Percentiles rank a stretch among this genome's conserved stretches.
phyloP scores from a whole-genome alignment of 2,888 invertebrate genomes.

The Chrysina gloriosa region DNA sequence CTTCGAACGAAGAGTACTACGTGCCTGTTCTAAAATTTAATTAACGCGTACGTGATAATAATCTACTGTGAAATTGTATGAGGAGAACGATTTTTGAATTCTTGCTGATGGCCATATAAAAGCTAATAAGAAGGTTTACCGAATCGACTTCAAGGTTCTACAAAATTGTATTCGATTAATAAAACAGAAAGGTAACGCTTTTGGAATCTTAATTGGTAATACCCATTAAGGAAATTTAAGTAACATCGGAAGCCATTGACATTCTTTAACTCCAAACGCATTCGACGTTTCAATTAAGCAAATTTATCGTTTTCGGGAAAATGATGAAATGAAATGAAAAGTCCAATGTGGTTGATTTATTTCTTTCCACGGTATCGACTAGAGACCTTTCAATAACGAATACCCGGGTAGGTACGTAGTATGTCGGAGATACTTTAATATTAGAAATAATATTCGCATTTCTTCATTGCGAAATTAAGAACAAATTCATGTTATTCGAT shows the following conservation, averaged over 20 bases:
- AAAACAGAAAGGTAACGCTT: background rate
- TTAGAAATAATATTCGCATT: too few species aligned
- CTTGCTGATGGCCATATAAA: background rate
- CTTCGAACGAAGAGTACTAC: slow-evolving; percentile 29
- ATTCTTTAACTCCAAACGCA: background rate
- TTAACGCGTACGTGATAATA: slow-evolving; percentile 24
- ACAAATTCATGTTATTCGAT: too few species aligned
- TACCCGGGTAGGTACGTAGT: too few species aligned
- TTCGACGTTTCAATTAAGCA: background rate
- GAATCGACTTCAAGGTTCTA: background rate
- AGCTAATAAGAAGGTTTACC: background rate
- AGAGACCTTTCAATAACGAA: too few species aligned
- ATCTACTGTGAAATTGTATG: slow-evolving; percentile 13
- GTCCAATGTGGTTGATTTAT: too few species aligned
- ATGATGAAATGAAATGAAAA: background rate
- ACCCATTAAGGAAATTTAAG: background rate
- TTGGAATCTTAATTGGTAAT: slow-evolving; percentile 14
- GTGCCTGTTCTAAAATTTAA: slow-evolving; percentile 17
- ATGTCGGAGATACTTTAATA: too few species aligned
- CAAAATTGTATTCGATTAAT: slow-evolving; percentile 5
- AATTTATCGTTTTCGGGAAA: background rate
- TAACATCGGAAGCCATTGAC: slow-evolving; percentile 7
- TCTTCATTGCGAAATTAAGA: too few species aligned
- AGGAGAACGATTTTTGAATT: slow-evolving; percentile 26
- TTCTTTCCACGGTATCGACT: too few species aligned